Conservation (phyloP, 1,140 invertebrate genomes). For the Lordiphosa stackelbergi region DNA sequence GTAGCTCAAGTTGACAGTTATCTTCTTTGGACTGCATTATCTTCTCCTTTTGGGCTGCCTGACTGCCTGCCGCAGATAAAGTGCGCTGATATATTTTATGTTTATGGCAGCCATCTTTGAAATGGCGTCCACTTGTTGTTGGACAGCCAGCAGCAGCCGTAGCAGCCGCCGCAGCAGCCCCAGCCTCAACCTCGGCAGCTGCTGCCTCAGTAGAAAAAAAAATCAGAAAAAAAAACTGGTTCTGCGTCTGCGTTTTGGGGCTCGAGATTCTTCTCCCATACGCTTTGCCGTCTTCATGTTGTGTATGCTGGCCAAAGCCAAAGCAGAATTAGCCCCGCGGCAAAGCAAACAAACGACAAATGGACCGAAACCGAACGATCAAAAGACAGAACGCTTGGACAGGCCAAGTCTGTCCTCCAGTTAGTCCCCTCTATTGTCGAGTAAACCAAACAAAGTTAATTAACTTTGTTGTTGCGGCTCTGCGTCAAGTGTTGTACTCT, state of each 20-base stretch:
- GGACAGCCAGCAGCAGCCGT: slow-evolving; percentile 18
- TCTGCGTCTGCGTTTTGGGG: slow-evolving; percentile 27
- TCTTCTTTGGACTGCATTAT: slow-evolving; percentile 38
- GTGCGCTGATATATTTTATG: slow-evolving; percentile 44
- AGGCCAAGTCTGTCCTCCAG: slow-evolving; percentile 16
- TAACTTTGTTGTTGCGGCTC: slow-evolving; percentile 54
- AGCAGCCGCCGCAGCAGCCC: slow-evolving; percentile 24
- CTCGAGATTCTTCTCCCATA: slow-evolving; percentile 43
- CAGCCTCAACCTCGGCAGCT: slow-evolving; percentile 27
- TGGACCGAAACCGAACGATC: slow-evolving; percentile 73
- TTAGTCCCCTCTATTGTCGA: slow-evolving; percentile 25
- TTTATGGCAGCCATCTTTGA: slow-evolving; percentile 74
- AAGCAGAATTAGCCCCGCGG: slow-evolving; percentile 68
- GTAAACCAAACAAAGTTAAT: slow-evolving; percentile 71
- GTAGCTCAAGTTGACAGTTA: slow-evolving; percentile 63
- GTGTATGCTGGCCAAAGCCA: slow-evolving; percentile 7
- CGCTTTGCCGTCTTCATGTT: slow-evolving; percentile 12
- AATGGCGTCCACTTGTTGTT: slow-evolving; percentile 72
- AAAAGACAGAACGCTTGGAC: slow-evolving; percentile 65
- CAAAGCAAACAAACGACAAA: slow-evolving; percentile 75
- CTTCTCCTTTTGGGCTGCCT: slow-evolving; percentile 10
- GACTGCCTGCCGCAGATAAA: slow-evolving; percentile 24
- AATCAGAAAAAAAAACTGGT: slow-evolving; percentile 28
- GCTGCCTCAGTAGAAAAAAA: slow-evolving; percentile 22
- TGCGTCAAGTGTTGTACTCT: slow-evolving; percentile 31